These are phyloP conservation scores for Drosophila birchii DNA, from an alignment of 2,888 invertebrate species.

Conservation along the genomic window DNA sequence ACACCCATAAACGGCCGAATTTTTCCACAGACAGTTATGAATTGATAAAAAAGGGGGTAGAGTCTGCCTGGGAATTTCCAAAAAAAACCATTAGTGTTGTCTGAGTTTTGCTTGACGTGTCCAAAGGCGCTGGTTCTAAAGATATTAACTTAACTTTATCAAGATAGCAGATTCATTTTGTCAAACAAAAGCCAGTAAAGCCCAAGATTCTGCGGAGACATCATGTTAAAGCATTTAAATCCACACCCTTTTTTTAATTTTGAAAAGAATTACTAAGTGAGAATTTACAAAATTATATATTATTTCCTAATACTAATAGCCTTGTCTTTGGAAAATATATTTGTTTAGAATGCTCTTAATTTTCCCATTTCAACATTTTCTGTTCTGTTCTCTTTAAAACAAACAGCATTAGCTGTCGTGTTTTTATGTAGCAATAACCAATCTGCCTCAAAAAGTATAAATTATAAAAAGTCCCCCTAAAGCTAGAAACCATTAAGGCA, in stretches of 20 bases:
- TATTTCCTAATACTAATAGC: not conserved
- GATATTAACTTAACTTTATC: constrained; percentile 1
- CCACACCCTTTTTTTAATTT: not conserved
- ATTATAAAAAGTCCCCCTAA: not conserved
- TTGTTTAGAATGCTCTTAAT: not conserved
- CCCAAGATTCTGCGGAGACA: not conserved
- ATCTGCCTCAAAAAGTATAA: too few species aligned
- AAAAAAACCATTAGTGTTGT: constrained; percentile 8
- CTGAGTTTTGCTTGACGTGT: not conserved
- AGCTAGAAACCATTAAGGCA: not conserved
- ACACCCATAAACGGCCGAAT: constrained; percentile 9
- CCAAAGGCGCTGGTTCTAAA: not conserved
- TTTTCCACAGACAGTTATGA: constrained; percentile 26
- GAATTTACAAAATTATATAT: not conserved
- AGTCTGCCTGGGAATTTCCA: constrained; percentile 18
- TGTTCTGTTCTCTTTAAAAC: too few species aligned
- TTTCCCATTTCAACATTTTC: not conserved
- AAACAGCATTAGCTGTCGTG: too few species aligned
- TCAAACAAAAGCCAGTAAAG: not conserved
- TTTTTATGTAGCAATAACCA: too few species aligned
- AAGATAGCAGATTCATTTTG: constrained; percentile 12
- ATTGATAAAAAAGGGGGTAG: constrained; percentile 15
- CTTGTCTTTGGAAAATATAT: not conserved
- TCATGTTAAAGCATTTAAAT: not conserved
- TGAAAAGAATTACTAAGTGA: not conserved